Evolutionary conservation across 2,113 vertebrate genomes (phyloP).

Genomic region (Pristiophorus japonicus): DNA sequence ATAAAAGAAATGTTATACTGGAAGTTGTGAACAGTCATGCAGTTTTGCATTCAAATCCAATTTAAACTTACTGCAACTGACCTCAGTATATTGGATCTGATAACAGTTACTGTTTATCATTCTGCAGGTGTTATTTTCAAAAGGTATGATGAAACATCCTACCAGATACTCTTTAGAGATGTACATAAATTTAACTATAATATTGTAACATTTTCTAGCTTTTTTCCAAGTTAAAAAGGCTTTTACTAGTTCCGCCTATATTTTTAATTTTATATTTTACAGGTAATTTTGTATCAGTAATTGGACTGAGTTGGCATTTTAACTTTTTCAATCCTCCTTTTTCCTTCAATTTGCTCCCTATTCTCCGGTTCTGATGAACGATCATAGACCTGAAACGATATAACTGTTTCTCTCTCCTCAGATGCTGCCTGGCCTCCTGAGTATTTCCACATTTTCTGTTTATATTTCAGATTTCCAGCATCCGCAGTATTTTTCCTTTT

Average conservation of each 20-base stretch:
- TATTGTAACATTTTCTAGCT: neutral
- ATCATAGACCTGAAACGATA: too few species aligned
- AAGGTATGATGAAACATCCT: neutral
- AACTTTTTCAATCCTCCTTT: neutral
- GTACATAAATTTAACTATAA: neutral
- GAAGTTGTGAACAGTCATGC: neutral
- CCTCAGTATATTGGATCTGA: neutral
- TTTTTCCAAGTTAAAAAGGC: neutral
- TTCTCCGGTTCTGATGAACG: too few species aligned
- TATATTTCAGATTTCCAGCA: neutral
- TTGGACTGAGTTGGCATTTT: neutral
- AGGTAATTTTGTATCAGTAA: neutral
- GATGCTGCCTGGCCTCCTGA: too few species aligned
- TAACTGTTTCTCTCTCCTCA: too few species aligned
- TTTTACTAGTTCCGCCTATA: neutral
- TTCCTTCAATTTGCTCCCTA: neutral
- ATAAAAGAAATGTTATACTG: neutral
- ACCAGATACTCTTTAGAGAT: neutral
- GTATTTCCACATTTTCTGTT: neutral
- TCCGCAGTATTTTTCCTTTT: neutral
- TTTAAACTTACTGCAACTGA: neutral
- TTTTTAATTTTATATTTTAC: neutral
- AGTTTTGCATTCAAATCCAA: neutral
- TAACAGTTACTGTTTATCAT: neutral
- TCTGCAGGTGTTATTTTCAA: neutral